Evolutionary conservation across 2,888 invertebrate species (phyloP).

Genomic region (Helicoverpa assulta): DNA sequence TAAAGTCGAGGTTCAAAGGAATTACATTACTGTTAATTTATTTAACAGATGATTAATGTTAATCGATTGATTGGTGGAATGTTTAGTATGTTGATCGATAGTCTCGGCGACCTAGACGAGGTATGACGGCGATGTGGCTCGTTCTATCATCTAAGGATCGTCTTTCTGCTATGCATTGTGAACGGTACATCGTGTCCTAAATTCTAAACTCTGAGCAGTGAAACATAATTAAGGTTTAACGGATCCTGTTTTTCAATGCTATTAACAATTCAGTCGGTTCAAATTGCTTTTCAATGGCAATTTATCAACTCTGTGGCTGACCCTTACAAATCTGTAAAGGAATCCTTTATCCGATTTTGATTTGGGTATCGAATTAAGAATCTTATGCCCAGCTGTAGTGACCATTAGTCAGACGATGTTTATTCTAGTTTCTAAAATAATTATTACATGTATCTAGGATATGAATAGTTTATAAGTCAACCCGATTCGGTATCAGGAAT

Average conservation of each 20-base stretch:
- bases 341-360: neutral
- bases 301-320: neutral
- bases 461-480: slow-evolving; percentile 18
- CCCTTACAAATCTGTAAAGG: neutral
- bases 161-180: slow-evolving; percentile 14
- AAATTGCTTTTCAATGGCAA: neutral
- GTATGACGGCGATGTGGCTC: slow-evolving; percentile 27
- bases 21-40: slow-evolving; percentile 17
- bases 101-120: slow-evolving; percentile 40
- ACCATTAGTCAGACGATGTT: neutral
- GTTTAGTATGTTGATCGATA: slow-evolving; percentile 38
- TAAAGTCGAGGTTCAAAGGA: slow-evolving; percentile 6
- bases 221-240: slow-evolving; percentile 3
- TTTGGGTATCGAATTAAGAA: neutral
- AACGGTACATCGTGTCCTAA: slow-evolving; percentile 12
- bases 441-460: neutral
- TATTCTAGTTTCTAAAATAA: neutral
- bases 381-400: neutral
- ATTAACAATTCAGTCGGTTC: neutral
- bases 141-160: slow-evolving; percentile 27
- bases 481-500: slow-evolving; percentile 55
- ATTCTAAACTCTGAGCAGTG: slow-evolving; percentile 3
- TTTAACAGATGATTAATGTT: slow-evolving; percentile 31
- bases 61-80: slow-evolving; percentile 34
- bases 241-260: neutral